Evolutionary conservation across 2,888 invertebrate species (phyloP).

Genomic region (Drosophila helvetica): DNA sequence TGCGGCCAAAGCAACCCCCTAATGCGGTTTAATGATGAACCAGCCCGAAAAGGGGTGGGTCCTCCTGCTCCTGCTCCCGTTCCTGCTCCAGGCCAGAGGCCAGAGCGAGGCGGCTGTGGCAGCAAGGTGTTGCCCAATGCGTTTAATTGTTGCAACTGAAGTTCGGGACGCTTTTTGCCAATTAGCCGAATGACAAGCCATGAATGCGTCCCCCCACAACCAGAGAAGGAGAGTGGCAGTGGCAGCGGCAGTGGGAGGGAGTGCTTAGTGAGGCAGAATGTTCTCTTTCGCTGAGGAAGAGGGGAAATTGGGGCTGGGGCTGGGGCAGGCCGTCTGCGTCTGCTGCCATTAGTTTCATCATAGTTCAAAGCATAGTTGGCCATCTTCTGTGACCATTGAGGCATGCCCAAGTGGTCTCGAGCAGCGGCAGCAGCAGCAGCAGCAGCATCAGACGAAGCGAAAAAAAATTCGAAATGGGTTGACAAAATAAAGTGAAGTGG

Average conservation of each 20-base stretch:
- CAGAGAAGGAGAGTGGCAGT: neutral
- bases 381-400: conserved; percentile 61
- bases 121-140: conserved; percentile 73
- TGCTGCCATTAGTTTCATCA: conserved; percentile 68
- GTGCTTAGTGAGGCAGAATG: neutral
- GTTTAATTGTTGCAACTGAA: conserved; percentile 68
- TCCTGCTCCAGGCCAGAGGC: neutral
- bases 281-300: neutral
- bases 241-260: neutral
- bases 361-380: conserved; percentile 77
- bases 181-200: conserved; percentile 48
- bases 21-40: conserved; percentile 35
- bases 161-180: conserved; percentile 54
- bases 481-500: conserved; percentile 71
- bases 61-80: conserved; percentile 5
- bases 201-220: neutral
- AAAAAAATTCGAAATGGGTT: conserved; percentile 71
- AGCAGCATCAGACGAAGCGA: conserved; percentile 65
- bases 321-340: conserved; percentile 16
- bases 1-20: conserved; percentile 59
- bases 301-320: neutral
- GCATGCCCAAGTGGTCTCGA: conserved; percentile 64
- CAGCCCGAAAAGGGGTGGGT: conserved; percentile 46
- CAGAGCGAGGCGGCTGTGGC: conserved; percentile 5
- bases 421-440: conserved; percentile 11